Conservation (phyloP, 2,888 invertebrate species). For the Troides aeacus region DNA sequence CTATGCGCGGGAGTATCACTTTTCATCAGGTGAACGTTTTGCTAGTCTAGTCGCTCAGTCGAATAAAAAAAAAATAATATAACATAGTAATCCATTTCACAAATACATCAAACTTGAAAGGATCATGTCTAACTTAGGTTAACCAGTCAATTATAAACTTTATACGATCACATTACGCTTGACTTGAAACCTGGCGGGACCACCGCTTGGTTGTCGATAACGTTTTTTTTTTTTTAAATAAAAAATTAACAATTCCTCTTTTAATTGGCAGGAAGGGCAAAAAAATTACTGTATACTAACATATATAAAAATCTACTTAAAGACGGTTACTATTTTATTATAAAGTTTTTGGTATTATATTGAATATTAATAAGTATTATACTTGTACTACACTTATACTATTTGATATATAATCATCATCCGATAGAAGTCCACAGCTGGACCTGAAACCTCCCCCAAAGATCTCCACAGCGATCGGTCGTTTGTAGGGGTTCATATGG, state of each 20-base stretch:
- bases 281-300: neutral
- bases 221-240: neutral
- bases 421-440: no score
- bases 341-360: no score
- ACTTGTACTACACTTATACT: no score
- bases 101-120: neutral
- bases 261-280: neutral
- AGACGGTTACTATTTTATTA: neutral
- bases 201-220: slow-evolving; percentile 13
- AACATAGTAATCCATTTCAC: neutral
- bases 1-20: no score
- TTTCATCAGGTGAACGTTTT: no score
- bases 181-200: slow-evolving; percentile 1
- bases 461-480: no score
- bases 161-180: slow-evolving; percentile 8
- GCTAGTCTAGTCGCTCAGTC: neutral
- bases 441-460: no score
- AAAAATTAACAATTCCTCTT: neutral
- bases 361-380: no score
- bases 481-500: no score
- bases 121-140: neutral
- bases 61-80: neutral
- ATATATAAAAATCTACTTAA: neutral
- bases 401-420: no score
- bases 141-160: slow-evolving; percentile 6